These are phyloP conservation scores for Tragelaphus oryx DNA, from an alignment of 2,797 vertebrate genomes.

Conservation along the genomic window DNA sequence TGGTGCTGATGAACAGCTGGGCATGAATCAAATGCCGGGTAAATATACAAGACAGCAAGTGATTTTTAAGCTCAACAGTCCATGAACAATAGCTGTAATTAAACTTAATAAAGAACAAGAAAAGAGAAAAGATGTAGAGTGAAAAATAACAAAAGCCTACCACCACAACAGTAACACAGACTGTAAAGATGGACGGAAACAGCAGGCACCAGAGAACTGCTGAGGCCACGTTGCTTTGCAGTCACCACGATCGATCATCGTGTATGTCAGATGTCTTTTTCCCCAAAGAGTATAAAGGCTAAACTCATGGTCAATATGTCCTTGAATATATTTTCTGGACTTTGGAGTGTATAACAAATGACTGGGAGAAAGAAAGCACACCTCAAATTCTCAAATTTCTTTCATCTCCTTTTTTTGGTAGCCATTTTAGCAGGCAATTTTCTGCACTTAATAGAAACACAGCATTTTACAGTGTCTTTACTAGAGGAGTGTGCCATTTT, in stretches of 20 bases:
- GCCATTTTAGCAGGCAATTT: conserved; percentile 54
- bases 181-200: neutral
- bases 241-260: neutral
- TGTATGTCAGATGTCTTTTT: neutral
- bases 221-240: neutral
- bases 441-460: conserved; percentile 51
- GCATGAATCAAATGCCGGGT: conserved; percentile 45
- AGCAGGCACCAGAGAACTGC: neutral
- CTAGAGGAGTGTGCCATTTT: conserved; percentile 26
- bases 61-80: conserved; percentile 60
- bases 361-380: neutral
- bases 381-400: conserved; percentile 35
- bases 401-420: neutral
- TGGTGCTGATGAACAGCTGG: conserved; percentile 46
- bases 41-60: conserved; percentile 46
- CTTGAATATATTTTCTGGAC: conserved; percentile 48
- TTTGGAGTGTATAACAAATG: conserved; percentile 28
- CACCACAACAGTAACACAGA: neutral
- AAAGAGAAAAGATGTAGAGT: conserved; percentile 34
- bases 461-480: neutral
- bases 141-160: neutral
- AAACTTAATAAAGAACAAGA: conserved; percentile 59
- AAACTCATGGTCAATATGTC: conserved; percentile 39
- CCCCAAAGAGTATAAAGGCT: neutral
- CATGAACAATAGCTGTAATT: conserved; percentile 64